phyloP scores from a whole-genome alignment of 2,888 invertebrate genomes.

The Dromius quadrimaculatus region DNA sequence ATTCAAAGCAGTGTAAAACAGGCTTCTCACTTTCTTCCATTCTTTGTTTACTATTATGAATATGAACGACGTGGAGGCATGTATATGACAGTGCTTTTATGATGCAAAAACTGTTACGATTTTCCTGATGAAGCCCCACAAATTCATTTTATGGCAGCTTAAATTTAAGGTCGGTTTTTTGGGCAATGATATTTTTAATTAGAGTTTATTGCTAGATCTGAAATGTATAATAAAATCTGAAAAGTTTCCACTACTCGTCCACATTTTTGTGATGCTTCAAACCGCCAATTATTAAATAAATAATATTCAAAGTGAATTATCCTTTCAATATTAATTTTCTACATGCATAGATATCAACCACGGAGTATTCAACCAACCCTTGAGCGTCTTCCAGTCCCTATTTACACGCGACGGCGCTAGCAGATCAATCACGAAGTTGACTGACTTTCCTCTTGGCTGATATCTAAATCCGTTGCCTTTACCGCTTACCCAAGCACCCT shows the following conservation, averaged over 20 bases:
- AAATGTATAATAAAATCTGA: slow-evolving; percentile 11
- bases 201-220: neutral
- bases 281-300: no score
- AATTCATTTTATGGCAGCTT: slow-evolving; percentile 8
- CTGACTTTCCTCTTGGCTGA: neutral
- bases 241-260: no score
- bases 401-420: slow-evolving; percentile 1
- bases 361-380: no score
- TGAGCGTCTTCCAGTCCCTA: neutral
- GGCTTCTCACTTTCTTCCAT: slow-evolving; percentile 13
- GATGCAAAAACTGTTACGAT: slow-evolving; percentile 36
- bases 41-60: slow-evolving; percentile 40
- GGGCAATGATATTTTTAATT: slow-evolving; percentile 31
- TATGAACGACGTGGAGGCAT: slow-evolving; percentile 13
- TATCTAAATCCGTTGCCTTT: slow-evolving; percentile 10
- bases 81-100: slow-evolving; percentile 36
- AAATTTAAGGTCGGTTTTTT: neutral
- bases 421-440: slow-evolving; percentile 39
- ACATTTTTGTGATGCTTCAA: no score
- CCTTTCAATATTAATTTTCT: no score
- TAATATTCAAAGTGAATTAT: no score
- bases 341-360: no score
- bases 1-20: neutral
- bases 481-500: neutral
- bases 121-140: slow-evolving; percentile 15